A percentile compares a stretch with the other conserved stretches of the same genome.
Conservation (phyloP, 2,797 vertebrate genomes). For the Natrix natrix region DNA sequence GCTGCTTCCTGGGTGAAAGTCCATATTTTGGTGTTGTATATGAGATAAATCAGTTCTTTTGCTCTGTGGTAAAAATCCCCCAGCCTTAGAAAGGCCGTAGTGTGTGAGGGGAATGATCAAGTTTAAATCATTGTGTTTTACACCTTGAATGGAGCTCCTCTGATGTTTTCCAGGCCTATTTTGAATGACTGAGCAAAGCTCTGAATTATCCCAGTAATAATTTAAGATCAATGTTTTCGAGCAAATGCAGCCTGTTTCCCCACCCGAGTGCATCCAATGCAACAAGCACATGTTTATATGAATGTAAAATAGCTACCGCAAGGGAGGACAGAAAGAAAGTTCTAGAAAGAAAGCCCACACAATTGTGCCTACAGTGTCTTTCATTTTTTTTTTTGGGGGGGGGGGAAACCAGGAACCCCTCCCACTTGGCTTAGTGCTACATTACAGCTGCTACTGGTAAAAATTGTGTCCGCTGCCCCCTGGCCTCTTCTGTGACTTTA, state of each 20-base stretch:
- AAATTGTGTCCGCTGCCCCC: neutral
- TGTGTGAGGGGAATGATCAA: neutral
- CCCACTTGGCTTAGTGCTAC: neutral
- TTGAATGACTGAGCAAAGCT: too few species aligned
- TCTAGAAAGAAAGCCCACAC: neutral
- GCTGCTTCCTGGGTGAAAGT: neutral
- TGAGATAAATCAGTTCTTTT: neutral
- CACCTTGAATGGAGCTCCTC: too few species aligned
- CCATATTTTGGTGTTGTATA: neutral
- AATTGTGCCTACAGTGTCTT: neutral
- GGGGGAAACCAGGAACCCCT: too few species aligned
- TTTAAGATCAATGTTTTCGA: neutral
- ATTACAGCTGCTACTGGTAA: neutral
- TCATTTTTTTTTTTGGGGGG: too few species aligned
- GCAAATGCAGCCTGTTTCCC: neutral
- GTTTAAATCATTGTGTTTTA: neutral
- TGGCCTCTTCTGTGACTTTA: neutral
- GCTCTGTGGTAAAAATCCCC: neutral
- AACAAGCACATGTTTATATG: neutral
- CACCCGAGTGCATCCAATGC: neutral
- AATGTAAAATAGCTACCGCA: neutral
- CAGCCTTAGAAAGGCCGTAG: neutral
- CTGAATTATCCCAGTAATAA: neutral
- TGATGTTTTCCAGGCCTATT: neutral
- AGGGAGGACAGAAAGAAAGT: neutral